Base-by-base conservation (phyloP, 2,888 invertebrate species). In the Perizoma affinitatum region DNA sequence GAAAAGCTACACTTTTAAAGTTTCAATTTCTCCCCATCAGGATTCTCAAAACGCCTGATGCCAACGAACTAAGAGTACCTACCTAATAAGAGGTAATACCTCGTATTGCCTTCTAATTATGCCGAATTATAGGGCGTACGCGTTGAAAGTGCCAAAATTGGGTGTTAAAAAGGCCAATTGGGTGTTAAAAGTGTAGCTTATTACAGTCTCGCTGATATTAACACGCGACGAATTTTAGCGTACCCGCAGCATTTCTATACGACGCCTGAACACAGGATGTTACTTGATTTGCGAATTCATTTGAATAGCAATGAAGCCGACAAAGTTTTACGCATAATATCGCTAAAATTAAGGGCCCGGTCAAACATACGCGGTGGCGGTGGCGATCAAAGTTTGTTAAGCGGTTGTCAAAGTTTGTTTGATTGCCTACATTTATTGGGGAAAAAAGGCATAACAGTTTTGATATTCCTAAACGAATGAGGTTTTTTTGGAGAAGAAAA, bases 111-210 rank as follows among this genome's bases (percentile, higher is more conserved):
- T 54, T 59, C 76, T 85, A 86, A 88, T 87, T 82, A 75, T 65
- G 73, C 73, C 49, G 79, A 86, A 89, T 90, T 86, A 87, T 79
- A 82, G 84, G 80, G 80, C 73, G 64, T 72, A 51, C 66, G 75
- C 74, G 72, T 70, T 72, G 7, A 71, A 86, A 83, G 85, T 84
- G 88, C 82, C 82, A 87, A 87, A 85, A 90, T 88, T 87, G 82
- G 82, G 88, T 88, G 89, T 83, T 86, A 82, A 84, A 84, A 67
- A 51, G 46, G 47, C 45, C 11, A 54, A 51, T 55, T 51, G 58
- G 66, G 61, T 64, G 65, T 59, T 63, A 57, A 67, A 62, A 46
- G 65, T 67, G 64, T 61, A 66, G 64, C 53, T 71, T 65, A 74
- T 77, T 75, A 75, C 36, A 41, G 65, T 35, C 66, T 73, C 54